Evolutionary conservation across 2,888 invertebrate genomes (phyloP).

Genomic region (Sclerodermus sp.): DNA sequence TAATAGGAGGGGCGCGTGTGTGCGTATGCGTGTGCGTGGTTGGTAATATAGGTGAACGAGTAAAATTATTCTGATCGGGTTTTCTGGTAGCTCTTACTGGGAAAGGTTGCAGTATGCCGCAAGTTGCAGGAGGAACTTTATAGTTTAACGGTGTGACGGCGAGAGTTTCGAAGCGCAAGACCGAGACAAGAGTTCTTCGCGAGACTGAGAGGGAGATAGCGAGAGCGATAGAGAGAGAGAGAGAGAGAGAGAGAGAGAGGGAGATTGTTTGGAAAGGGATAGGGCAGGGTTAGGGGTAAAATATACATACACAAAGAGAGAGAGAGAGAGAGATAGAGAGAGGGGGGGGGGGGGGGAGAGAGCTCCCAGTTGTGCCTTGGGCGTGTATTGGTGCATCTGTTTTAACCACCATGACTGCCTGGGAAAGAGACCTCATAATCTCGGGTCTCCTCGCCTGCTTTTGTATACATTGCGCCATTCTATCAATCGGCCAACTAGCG

Average conservation of each 20-base stretch:
- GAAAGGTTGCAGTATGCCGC: neutral
- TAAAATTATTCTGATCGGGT: neutral
- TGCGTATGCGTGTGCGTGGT: too few species aligned
- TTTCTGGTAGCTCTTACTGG: neutral
- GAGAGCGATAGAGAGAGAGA: conserved; percentile 5
- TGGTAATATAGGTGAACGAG: neutral
- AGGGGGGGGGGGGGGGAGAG: neutral
- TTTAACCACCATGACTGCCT: too few species aligned
- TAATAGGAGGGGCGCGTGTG: too few species aligned
- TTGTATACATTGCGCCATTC: too few species aligned
- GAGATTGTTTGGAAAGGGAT: neutral
- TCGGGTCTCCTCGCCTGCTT: too few species aligned
- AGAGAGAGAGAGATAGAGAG: conserved; percentile 1
- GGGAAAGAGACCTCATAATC: too few species aligned
- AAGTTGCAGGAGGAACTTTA: conserved; percentile 16
- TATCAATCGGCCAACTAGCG: too few species aligned
- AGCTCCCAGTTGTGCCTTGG: neutral
- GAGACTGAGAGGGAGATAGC: neutral
- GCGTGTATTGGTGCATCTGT: too few species aligned
- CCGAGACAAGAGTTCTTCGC: neutral
- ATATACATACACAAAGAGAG: neutral
- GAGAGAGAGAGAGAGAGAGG: conserved; percentile 1
- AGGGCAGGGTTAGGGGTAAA: neutral
- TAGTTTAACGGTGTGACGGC: conserved; percentile 26
- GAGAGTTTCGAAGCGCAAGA: conserved; percentile 24